phyloP scores from a whole-genome alignment of 1,140 invertebrate species.

The Drosophila nasuta region DNA sequence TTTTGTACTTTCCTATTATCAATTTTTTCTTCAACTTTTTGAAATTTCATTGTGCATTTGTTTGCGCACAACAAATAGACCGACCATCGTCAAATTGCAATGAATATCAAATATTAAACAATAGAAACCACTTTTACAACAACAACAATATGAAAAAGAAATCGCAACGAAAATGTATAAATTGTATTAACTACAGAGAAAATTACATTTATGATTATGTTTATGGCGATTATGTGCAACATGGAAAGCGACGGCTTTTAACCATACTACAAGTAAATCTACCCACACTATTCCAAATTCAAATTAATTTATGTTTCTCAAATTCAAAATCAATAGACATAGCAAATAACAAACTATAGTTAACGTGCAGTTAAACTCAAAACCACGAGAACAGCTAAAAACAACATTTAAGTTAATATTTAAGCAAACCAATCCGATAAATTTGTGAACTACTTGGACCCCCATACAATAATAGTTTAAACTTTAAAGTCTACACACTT shows the following conservation, averaged over 20 bases:
- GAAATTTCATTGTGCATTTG: constrained; percentile 49
- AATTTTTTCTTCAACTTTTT: constrained; percentile 9
- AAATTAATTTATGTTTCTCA: constrained; percentile 32
- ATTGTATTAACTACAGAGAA: constrained; percentile 17
- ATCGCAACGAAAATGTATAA: constrained; percentile 17
- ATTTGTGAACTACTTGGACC: constrained; percentile 23
- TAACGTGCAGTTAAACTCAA: constrained; percentile 7
- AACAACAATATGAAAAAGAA: neutral
- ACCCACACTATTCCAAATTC: constrained; percentile 14
- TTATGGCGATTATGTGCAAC: constrained; percentile 33
- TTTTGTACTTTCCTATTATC: constrained; percentile 8
- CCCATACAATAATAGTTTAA: constrained; percentile 14
- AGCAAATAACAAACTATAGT: constrained; percentile 35
- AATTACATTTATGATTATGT: constrained; percentile 25
- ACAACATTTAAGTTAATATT: constrained; percentile 31
- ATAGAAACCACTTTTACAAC: constrained; percentile 20
- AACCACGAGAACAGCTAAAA: neutral
- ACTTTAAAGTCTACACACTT: constrained; percentile 8
- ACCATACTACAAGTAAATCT: constrained; percentile 32
- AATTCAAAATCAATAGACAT: constrained; percentile 41
- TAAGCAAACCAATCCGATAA: constrained; percentile 31
- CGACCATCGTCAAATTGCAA: constrained; percentile 22
- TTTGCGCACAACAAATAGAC: constrained; percentile 25
- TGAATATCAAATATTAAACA: constrained; percentile 38
- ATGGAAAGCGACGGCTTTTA: constrained; percentile 19